Evolutionary conservation across 2,113 vertebrate genomes (phyloP).

Genomic region (Jacana jacana): DNA sequence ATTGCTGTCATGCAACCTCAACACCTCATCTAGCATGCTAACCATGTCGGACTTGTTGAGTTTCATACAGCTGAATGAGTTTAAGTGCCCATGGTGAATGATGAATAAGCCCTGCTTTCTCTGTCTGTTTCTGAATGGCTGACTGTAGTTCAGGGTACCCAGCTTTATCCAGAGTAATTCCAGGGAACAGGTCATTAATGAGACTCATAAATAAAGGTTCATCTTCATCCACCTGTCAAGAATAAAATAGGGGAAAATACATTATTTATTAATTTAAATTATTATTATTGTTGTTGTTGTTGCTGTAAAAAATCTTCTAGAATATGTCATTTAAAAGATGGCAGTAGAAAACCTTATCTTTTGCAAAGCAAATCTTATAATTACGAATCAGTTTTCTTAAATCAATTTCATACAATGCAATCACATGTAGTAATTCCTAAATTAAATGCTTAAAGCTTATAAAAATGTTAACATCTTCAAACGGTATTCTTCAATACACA

Average conservation of each 20-base stretch:
- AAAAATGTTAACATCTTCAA: background rate
- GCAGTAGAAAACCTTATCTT: background rate
- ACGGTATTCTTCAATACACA: background rate
- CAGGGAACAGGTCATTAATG: slow-evolving; percentile 85
- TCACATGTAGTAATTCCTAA: slow-evolving; percentile 7
- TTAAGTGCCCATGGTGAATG: slow-evolving; percentile 86
- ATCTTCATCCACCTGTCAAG: slow-evolving; percentile 83
- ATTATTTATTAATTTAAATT: slow-evolving; percentile 6
- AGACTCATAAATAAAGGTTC: slow-evolving; percentile 87
- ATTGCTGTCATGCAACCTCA: background rate
- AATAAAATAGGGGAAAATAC: background rate
- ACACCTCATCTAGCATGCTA: slow-evolving; percentile 33
- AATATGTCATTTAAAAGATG: background rate
- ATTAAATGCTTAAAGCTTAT: background rate
- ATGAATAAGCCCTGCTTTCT: slow-evolving; percentile 77
- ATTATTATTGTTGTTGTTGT: background rate
- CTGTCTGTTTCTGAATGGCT: slow-evolving; percentile 76
- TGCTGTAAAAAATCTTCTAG: background rate
- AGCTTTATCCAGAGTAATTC: slow-evolving; percentile 83
- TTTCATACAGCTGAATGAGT: slow-evolving; percentile 86
- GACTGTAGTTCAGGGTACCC: slow-evolving; percentile 82
- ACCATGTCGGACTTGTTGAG: slow-evolving; percentile 84
- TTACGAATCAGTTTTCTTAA: background rate
- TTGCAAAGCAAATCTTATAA: background rate
- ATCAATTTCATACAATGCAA: background rate